phyloP scores from a whole-genome alignment of 1,140 invertebrate genomes.

The Macrotrachela quadricornifera region DNA sequence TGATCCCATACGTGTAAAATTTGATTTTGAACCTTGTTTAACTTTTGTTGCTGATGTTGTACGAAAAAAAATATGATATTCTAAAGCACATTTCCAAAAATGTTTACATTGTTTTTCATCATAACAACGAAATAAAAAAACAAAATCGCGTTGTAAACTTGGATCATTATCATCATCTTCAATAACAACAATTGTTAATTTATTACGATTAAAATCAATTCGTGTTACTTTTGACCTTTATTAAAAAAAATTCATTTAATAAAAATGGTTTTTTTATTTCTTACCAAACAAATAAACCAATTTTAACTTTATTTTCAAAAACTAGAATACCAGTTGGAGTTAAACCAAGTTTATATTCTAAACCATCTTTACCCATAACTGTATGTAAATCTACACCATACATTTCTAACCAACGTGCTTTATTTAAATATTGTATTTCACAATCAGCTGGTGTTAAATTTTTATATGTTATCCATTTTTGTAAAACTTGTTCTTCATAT shows the following conservation, averaged over 20 bases:
- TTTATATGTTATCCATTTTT: slow-evolving; percentile 57
- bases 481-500: slow-evolving; percentile 61
- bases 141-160: slow-evolving; percentile 22
- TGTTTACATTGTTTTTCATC: slow-evolving; percentile 94
- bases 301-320: slow-evolving; percentile 37
- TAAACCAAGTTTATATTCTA: slow-evolving; percentile 82
- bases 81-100: slow-evolving; percentile 89
- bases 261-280: no score
- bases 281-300: no score
- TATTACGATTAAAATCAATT: slow-evolving; percentile 76
- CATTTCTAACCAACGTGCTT: slow-evolving; percentile 60
- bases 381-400: slow-evolving; percentile 58
- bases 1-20: slow-evolving; percentile 35
- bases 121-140: slow-evolving; percentile 45
- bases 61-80: slow-evolving; percentile 92
- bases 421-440: slow-evolving; percentile 51
- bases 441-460: slow-evolving; percentile 45
- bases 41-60: slow-evolving; percentile 48
- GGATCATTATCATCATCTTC: slow-evolving; percentile 27
- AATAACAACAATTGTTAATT: slow-evolving; percentile 25
- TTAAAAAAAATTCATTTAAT: no score
- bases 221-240: slow-evolving; percentile 35
- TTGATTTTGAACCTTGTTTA: no score
- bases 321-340: slow-evolving; percentile 91
- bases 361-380: slow-evolving; percentile 78